phyloP scores from a whole-genome alignment of 1,140 invertebrate genomes.

The Hydropsyche tenuis region DNA sequence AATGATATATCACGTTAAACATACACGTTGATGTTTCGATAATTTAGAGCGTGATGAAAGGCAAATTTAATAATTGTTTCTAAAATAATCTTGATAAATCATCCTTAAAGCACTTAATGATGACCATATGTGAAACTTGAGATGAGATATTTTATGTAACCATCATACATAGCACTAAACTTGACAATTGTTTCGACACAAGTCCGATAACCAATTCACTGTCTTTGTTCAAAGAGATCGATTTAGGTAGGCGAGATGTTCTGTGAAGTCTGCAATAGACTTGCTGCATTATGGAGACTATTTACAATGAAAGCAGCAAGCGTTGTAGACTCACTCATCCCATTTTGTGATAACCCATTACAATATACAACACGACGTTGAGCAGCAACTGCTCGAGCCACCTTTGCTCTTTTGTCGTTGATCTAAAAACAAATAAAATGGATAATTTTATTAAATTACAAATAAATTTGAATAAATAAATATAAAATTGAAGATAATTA shows the following conservation, averaged over 20 bases:
- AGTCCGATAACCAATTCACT: slow-evolving; percentile 12
- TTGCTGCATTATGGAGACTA: slow-evolving; percentile 7
- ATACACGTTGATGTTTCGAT: too few species aligned
- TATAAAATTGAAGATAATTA: slow-evolving; percentile 55
- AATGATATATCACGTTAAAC: too few species aligned
- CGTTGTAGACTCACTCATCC: neutral
- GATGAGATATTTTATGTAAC: slow-evolving; percentile 10
- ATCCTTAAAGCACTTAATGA: slow-evolving; percentile 9
- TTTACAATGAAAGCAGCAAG: slow-evolving; percentile 21
- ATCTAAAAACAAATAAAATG: slow-evolving; percentile 72
- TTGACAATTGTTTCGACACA: slow-evolving; percentile 22
- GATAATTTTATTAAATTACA: neutral
- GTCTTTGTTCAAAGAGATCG: slow-evolving; percentile 34
- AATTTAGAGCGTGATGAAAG: slow-evolving; percentile 9
- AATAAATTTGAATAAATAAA: neutral
- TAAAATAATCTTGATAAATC: neutral
- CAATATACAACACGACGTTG: slow-evolving; percentile 89
- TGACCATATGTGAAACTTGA: neutral
- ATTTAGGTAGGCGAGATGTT: slow-evolving; percentile 12
- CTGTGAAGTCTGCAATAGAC: neutral
- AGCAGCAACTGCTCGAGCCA: slow-evolving; percentile 90
- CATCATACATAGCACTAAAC: slow-evolving; percentile 1
- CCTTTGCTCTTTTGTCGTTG: slow-evolving; percentile 95
- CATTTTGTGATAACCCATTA: slow-evolving; percentile 63
- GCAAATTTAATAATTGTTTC: slow-evolving; percentile 17